These are phyloP conservation scores for Nomia melanderi DNA, from an alignment of 1,140 invertebrate species.

Conservation along the genomic window DNA sequence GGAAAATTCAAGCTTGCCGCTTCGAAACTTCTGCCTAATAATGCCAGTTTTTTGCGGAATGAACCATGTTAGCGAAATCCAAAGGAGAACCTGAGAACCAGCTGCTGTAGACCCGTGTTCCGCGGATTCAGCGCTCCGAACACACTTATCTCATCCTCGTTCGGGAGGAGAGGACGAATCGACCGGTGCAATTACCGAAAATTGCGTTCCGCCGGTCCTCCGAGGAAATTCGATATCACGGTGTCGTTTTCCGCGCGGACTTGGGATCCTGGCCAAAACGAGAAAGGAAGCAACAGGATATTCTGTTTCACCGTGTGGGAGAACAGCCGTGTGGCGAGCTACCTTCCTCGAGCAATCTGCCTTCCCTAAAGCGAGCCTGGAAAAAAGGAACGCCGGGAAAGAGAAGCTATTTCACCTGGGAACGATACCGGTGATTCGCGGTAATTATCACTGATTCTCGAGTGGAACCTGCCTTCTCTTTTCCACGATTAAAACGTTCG, in stretches of 20 bases:
- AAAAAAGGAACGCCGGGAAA: not conserved
- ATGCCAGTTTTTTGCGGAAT: too few relatives aligned
- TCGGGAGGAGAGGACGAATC: not conserved
- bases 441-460: not conserved
- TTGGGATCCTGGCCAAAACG: slow-evolving; percentile 19
- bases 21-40: too few relatives aligned
- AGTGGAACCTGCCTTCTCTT: not conserved
- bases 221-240: slow-evolving; percentile 40
- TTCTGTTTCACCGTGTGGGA: slow-evolving; percentile 51
- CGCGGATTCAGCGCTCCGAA: too few relatives aligned
- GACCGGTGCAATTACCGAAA: slow-evolving; percentile 46
- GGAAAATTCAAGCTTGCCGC: too few relatives aligned
- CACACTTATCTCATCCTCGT: not conserved
- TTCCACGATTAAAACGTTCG: too few relatives aligned
- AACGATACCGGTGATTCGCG: not conserved
- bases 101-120: too few relatives aligned
- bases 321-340: not conserved
- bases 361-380: not conserved
- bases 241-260: slow-evolving; percentile 4
- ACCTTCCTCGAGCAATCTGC: not conserved
- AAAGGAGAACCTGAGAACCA: too few relatives aligned
- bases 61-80: too few relatives aligned
- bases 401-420: not conserved
- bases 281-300: slow-evolving; percentile 51
- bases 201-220: slow-evolving; percentile 31